A percentile compares a stretch with the other conserved stretches of the same genome.
These are phyloP conservation scores for Stylophora pistillata DNA, from an alignment of 64 coral and sea anemone species.

Conservation along the genomic window DNA sequence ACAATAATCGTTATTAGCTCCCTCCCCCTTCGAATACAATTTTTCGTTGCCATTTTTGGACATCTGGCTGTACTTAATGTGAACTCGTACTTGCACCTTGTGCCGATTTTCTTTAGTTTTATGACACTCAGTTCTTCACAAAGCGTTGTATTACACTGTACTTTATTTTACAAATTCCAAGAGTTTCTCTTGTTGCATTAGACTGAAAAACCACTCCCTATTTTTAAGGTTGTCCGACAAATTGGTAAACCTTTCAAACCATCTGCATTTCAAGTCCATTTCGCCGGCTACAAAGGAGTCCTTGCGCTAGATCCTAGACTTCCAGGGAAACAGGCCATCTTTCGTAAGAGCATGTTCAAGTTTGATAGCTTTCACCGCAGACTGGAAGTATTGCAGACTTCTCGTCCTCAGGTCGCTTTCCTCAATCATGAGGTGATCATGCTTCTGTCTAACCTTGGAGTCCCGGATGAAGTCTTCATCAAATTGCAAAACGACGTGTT, in stretches of 20 bases:
- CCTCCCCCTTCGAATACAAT: too few relatives aligned
- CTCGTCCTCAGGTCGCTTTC: constrained; percentile 91
- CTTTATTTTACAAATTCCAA: too few relatives aligned
- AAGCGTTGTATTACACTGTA: too few relatives aligned
- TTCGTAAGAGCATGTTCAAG: constrained; percentile 89
- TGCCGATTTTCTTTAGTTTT: too few relatives aligned
- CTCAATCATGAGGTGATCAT: constrained; percentile 97
- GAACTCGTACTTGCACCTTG: too few relatives aligned
- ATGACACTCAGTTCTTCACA: too few relatives aligned
- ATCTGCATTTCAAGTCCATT: constrained; percentile 94
- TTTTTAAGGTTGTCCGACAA: constrained; percentile 60
- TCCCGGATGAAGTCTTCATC: constrained; percentile 84
- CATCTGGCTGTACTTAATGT: too few relatives aligned
- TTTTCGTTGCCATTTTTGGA: too few relatives aligned
- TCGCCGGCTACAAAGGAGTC: constrained; percentile 95
- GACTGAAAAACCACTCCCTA: too few relatives aligned
- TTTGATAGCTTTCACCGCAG: constrained; percentile 81
- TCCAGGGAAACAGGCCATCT: constrained; percentile 48
- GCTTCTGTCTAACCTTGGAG: constrained; percentile 90
- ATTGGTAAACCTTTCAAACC: constrained; percentile 77
- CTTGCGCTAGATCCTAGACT: constrained; percentile 75
- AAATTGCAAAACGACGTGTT: constrained; percentile 71
- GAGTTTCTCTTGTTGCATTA: too few relatives aligned
- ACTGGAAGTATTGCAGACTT: constrained; percentile 90
- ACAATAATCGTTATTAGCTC: too few relatives aligned